Base-by-base conservation (phyloP, 2,888 invertebrate species). In the Zygaena filipendulae region DNA sequence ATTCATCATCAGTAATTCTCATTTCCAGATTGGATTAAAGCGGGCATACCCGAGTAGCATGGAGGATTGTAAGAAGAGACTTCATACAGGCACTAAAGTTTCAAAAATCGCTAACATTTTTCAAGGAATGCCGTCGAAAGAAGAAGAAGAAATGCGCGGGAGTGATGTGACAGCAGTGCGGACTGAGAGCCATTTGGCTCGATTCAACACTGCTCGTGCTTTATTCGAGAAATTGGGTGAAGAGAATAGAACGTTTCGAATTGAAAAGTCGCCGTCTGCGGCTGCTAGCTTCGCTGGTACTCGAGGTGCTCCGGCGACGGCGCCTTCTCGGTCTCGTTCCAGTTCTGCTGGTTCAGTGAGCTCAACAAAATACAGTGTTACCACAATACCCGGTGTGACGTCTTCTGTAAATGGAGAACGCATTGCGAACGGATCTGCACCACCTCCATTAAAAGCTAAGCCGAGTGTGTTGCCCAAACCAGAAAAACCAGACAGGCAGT, bases 41-140 rank as follows among this genome's bases (percentile, higher is more conserved):
- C 72, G 71, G 79, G 69, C 62, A 48, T 61, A 66, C 57, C 68
- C 61, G 71, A 55, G 79, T 81, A 83, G 82, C 55, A 82, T 87
- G 83, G 84, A 87, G 74, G 87, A 87, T 61, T 82, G 87, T 47
- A 84, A 83, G 64, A 84, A 83, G 52, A 74, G 82, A 47, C 58
- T 81, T 46, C 82, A 84, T 60, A 52, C 66, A 45, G 91, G 91
- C 68, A 86, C 88, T 49, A 93, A 93, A 82, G 93, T 93, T 54
- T 92, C 92, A 40, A 92, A 93, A 80, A 94, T 94, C 45, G 93
- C 94, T 35, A 92, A 92, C 69, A 90, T 92, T 60, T 94, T 94
- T 70, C 92, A 93, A 81, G 87, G 85, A 43, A 87, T 86, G 81
- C 84, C 85, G 43, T 84, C 80, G 27, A 72, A 67, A 42, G 84